phyloP scores from a whole-genome alignment of 2,797 vertebrate genomes.

The Enteromius fasciolatus region DNA sequence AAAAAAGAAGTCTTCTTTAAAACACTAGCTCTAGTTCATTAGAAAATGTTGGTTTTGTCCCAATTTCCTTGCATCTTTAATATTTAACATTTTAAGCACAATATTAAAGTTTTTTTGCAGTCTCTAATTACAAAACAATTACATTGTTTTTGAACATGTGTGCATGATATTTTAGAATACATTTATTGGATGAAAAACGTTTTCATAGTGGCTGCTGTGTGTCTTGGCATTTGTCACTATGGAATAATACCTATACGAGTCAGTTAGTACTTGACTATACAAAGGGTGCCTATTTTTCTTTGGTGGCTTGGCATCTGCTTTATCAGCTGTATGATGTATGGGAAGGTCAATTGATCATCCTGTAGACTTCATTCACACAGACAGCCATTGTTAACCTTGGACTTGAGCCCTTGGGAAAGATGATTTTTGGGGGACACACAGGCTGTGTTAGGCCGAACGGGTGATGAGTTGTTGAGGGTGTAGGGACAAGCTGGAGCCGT shows the following conservation, averaged over 20 bases:
- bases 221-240: not conserved
- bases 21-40: not conserved
- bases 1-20: not conserved
- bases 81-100: no score
- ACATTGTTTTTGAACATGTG: not conserved
- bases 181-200: not conserved
- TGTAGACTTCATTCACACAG: slow-evolving; percentile 73
- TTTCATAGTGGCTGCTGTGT: not conserved
- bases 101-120: not conserved
- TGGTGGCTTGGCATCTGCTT: slow-evolving; percentile 70
- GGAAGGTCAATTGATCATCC: slow-evolving; percentile 76
- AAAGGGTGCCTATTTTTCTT: slow-evolving; percentile 4
- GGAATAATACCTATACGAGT: slow-evolving; percentile 22
- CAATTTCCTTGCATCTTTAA: no score
- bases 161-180: not conserved
- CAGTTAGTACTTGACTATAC: slow-evolving; percentile 63
- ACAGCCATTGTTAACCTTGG: slow-evolving; percentile 71
- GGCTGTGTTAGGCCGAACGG: slow-evolving; percentile 5
- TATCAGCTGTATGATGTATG: slow-evolving; percentile 64
- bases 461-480: slow-evolving; percentile 56
- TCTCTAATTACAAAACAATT: not conserved
- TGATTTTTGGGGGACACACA: slow-evolving; percentile 46
- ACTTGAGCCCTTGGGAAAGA: slow-evolving; percentile 64
- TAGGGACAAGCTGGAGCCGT: slow-evolving; percentile 57
- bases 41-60: not conserved